A percentile compares a stretch with the other conserved stretches of the same genome.
phyloP scores from a whole-genome alignment of 1,140 invertebrate genomes.

The Druon quercuslanigerum region DNA sequence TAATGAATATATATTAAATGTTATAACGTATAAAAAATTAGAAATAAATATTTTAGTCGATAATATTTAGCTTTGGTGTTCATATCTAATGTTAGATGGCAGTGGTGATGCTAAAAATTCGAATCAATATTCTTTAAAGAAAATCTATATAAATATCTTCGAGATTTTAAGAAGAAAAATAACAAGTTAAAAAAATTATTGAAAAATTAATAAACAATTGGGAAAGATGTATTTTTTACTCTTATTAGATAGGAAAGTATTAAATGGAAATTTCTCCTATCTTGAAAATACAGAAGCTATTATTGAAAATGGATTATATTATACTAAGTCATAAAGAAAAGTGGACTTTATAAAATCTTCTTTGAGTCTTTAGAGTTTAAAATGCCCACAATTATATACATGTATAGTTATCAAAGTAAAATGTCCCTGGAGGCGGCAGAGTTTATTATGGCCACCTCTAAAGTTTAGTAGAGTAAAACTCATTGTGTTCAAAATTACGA shows the following conservation, averaged over 20 bases:
- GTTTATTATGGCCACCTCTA: slow-evolving; percentile 18
- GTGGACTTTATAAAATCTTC: slow-evolving; percentile 1
- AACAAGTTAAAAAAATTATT: no score
- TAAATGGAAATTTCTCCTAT: background rate
- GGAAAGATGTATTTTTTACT: no score
- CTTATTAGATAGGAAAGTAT: background rate
- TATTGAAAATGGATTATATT: background rate
- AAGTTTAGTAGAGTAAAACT: slow-evolving; percentile 18
- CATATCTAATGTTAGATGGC: no score
- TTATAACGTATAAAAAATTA: no score
- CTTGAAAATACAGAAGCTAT: background rate
- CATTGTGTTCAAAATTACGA: slow-evolving; percentile 15
- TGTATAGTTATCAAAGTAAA: slow-evolving; percentile 16
- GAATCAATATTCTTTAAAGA: no score
- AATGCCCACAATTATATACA: background rate
- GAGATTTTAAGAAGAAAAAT: no score
- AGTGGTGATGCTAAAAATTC: no score
- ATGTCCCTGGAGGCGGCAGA: slow-evolving; percentile 17
- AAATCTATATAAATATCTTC: no score
- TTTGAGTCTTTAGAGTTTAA: background rate
- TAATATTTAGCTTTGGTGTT: no score
- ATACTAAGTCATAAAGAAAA: background rate
- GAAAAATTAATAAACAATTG: no score
- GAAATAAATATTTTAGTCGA: no score
- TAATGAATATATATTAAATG: no score